These are phyloP conservation scores for Ptiloglossa arizonensis DNA, from an alignment of 1,140 invertebrate genomes.

Conservation along the genomic window DNA sequence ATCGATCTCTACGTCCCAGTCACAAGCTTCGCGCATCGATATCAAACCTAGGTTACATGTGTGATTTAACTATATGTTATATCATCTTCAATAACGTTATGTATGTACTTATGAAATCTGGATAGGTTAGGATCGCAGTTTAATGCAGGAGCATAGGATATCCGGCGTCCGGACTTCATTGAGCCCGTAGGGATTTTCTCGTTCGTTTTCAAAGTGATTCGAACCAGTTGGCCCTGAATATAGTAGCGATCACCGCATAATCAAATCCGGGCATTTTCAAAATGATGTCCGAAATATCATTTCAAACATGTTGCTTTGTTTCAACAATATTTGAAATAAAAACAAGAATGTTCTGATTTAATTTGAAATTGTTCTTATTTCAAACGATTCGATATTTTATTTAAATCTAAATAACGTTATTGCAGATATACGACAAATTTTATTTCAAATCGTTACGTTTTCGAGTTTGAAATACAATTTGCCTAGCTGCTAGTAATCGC, in stretches of 20 bases:
- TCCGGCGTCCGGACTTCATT: background rate
- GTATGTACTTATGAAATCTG: constrained; percentile 57
- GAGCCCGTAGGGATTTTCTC: background rate
- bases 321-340: too few relatives aligned
- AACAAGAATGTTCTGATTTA: too few relatives aligned
- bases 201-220: background rate
- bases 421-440: too few relatives aligned
- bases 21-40: constrained; percentile 68
- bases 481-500: background rate
- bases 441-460: too few relatives aligned
- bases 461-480: too few relatives aligned
- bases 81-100: constrained; percentile 43
- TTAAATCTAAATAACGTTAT: too few relatives aligned
- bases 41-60: constrained; percentile 71
- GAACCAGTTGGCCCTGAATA: background rate
- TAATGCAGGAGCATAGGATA: constrained; percentile 33
- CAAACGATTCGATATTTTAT: too few relatives aligned
- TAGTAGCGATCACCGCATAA: too few relatives aligned
- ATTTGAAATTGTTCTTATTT: too few relatives aligned
- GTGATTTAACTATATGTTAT: constrained; percentile 57
- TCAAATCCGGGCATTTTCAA: background rate
- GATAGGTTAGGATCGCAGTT: constrained; percentile 32
- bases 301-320: too few relatives aligned
- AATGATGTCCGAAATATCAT: background rate
- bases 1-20: constrained; percentile 68